Base-by-base conservation (phyloP, 2,888 invertebrate genomes). In the Strigamia transsilvanica region DNA sequence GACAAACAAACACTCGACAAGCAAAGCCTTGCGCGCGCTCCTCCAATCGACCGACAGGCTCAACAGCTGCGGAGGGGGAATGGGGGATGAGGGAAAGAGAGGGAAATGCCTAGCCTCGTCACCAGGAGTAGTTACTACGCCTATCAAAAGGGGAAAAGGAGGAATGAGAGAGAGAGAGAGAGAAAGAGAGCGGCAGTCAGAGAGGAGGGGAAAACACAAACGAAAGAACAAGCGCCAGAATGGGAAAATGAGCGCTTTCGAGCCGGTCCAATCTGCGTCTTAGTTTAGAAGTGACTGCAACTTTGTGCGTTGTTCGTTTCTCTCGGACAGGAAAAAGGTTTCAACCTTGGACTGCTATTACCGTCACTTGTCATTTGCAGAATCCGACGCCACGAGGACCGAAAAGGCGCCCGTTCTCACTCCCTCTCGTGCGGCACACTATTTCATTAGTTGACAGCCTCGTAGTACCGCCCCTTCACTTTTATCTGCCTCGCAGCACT, bases 21-120 rank as follows among this genome's bases (percentile, higher is more conserved):
- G 80, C 80, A 51, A 46, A 38, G 34, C 21, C 79, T 32, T 42
- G 79, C 42, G 79, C 79, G 38, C 79, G 79, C 80, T 41, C 46
- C 42, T 80, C 46, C 46, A 42, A 80, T 80, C 80, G 80, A 80
- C 80, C 80, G 80, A 80, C 66, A 66, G 32, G 66, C 80, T 80
- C 80, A 80, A 80, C 80, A 80, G 80, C 80, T 80, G 46, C 38
- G 79, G 79, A 79, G 79, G 79, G 42, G 42, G 42, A 42, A 51
- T 32, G 46, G 46, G 51, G 46, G 80, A 32, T 41, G 80, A 46
- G 21, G 80, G 12, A 46, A 46, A 46, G 79, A 21, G 42, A 46
- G 46, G 51, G 80, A 51, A 34, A 51, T 32, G 27, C 46, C 51
- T 80, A 80, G 80, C 80, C 80, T 80, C 42, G 80, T 51, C 80